Evolutionary conservation across 2,113 vertebrate genomes (phyloP), one percentile per base, ranked within the genome.

Genomic region (Acanthisitta chloris): DNA sequence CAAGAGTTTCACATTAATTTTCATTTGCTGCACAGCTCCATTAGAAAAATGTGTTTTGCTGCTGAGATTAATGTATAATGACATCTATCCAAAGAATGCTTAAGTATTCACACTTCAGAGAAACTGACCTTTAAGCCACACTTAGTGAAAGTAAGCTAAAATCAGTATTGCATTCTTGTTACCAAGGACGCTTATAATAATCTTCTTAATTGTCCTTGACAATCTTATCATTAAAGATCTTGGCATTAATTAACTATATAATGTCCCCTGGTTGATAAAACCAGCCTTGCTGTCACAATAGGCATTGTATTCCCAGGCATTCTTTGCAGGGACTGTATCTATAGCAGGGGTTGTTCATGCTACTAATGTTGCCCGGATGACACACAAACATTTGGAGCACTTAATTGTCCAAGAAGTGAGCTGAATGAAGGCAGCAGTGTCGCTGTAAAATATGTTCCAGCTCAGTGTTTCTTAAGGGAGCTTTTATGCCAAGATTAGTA

Each of bases 401-500:
- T 98, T 97, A 86, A 98, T 98, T 98, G 97, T 98, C 69, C 40
- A 62, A 98, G 97, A 97, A 98, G 97, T 98, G 97, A 96, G 98
- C 87, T 98, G 98, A 98, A 98, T 98, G 97, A 97, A 98, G 95
- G 88, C 96, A 97, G 96, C 55, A 94, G 96, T 97, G 96, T 97
- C 57, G 92, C 90, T 95, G 94, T 91, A 95, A 98, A 98, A 98
- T 97, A 98, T 97, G 97, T 97, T 98, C 96, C 95, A 95, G 94
- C 97, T 96, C 95, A 96, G 76, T 95, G 93, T 96, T 98, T 96
- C 96, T 97, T 97, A 98, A 97, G 95, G 97, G 92, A 98, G 94
- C 98, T 98, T 98, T 98, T 98, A 97, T 98, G 94, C 95, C 97
- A 95, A 98, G 98, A 98, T 98, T 98, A 98, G 98, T 97, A 98